Conservation (phyloP, 2,888 invertebrate species). For the Lasioglossum lativentre region DNA sequence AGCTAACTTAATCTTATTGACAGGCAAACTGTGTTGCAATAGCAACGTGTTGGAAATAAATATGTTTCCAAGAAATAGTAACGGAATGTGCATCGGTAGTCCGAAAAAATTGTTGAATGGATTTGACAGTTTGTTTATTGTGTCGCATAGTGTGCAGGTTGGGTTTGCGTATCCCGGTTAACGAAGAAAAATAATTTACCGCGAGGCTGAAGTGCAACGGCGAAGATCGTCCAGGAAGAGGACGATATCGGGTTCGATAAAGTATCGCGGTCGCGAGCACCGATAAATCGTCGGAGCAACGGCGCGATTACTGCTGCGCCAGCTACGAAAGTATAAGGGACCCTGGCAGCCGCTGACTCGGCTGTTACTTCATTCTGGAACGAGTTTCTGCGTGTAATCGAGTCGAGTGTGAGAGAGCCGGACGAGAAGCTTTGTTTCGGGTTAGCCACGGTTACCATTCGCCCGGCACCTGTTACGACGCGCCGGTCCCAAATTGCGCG, state of each 20-base stretch:
- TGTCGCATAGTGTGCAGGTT: neutral
- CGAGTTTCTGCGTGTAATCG: constrained; percentile 61
- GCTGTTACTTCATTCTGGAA: constrained; percentile 59
- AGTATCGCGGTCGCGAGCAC: constrained; percentile 55
- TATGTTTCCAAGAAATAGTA: too few relatives aligned
- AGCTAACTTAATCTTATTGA: too few relatives aligned
- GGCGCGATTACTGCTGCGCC: constrained; percentile 72
- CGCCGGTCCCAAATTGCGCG: neutral
- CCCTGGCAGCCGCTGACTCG: constrained; percentile 58
- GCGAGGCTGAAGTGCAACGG: neutral
- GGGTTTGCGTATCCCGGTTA: neutral
- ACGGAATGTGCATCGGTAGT: too few relatives aligned
- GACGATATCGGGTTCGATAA: constrained; percentile 65
- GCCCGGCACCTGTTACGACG: neutral
- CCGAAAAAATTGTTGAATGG: too few relatives aligned
- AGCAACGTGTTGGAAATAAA: too few relatives aligned
- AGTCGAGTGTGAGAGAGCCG: constrained; percentile 11
- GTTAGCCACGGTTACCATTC: neutral
- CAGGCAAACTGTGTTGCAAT: too few relatives aligned
- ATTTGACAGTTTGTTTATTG: too few relatives aligned
- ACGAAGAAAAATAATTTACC: neutral
- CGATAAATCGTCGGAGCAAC: constrained; percentile 68
- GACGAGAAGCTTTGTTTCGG: constrained; percentile 21
- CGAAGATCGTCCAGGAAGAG: constrained; percentile 34
- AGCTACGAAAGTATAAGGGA: constrained; percentile 68